Base-by-base conservation (phyloP, 2,888 invertebrate genomes). In the Colostygia pectinataria region DNA sequence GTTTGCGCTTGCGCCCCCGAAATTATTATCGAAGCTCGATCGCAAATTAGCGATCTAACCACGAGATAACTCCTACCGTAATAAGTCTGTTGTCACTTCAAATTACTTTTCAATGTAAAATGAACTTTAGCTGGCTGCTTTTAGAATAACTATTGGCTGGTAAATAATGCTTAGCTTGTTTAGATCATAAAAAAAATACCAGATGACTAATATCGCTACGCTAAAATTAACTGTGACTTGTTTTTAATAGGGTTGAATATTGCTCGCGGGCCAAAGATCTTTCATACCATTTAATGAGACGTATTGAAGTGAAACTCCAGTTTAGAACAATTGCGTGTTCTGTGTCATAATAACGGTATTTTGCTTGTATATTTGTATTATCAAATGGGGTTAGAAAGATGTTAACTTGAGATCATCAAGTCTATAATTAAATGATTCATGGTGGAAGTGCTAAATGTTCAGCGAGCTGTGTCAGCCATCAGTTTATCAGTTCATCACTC, bases 31-130 rank as follows among this genome's bases (percentile, higher is more conserved):
- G 60, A 44, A 57, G 36, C 48, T 61, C 66, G 64, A 63, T 57
- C 65, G 64, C 45, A 55, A 71, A 66, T 71, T 69, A 69, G 59
- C 60, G 81, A 82, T 82, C 81, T 81, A 81, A 80, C 79, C 74
- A 50, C 68, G 58, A 69, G 77, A 81, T 81, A 80, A 48, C 38
- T 41, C 28, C 23, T 32, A 53, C 44, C 39, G 40, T 71, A 71
- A 72, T 47, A 41, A 25, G 28, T 6, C 9, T n/a, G 6, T 20
- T 33, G 24, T 27, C 47, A 25, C 31, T 50, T 25, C n/a, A 32
- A 31, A 4, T 7, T 5, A 7, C 8, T 23, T 32, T 24, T 8
- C 4, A 37, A 9, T 12, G 1, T 6, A 25, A 44, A 40, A 32
- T 23, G 4, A 34, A 10, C 29, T 25, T 40, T 44, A 34, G 8